Base-by-base conservation (phyloP, 1,140 invertebrate genomes). In the Chrysoperla carnea region DNA sequence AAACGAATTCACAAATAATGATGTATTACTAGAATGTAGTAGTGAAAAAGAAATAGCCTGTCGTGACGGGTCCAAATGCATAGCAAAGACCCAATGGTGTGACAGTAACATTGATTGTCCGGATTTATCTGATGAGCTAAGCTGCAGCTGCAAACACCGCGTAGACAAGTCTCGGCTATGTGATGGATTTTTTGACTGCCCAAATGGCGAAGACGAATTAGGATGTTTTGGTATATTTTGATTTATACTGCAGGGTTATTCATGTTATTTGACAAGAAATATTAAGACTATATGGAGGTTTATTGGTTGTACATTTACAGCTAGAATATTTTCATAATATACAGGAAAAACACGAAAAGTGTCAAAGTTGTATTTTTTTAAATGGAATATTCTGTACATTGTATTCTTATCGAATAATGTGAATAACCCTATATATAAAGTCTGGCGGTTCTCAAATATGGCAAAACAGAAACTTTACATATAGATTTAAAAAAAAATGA, bases 171-270 rank as follows among this genome's bases (percentile, higher is more conserved):
- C 69, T 6, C 68, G 75, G 47, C 48, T 78, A 0, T 93, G 89
- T 58, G 88, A 94, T 62, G 80, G 81, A 15, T 84, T 80, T 48
- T 72, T 74, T 29, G 83, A 87, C 53, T 86, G 77, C 52, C 76
- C 76, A 0, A 67, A 72, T 52, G 78, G 77, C 6, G 79, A 83
- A 62, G 84, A 88, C 52, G 84, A 88, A 62, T 53, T 75, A 42
- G 77, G 72, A 17, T 88, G 84, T 59, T 73, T 71, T 52, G 78
- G 81, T 67, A 57, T 54, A 45, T 40, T 45, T n/a, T n/a, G n/a
- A n/a, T 13, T 17, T 29, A 48, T 35, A 12, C 12, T 23, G n/a
- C 8, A 8, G 11, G 29, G 4, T 33, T n/a, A n/a, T n/a, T n/a
- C n/a, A n/a, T n/a, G n/a, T n/a, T n/a, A n/a, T n/a, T n/a, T n/a